Conservation (phyloP, 2,797 vertebrate species). For the Emydoidea blandingii region DNA sequence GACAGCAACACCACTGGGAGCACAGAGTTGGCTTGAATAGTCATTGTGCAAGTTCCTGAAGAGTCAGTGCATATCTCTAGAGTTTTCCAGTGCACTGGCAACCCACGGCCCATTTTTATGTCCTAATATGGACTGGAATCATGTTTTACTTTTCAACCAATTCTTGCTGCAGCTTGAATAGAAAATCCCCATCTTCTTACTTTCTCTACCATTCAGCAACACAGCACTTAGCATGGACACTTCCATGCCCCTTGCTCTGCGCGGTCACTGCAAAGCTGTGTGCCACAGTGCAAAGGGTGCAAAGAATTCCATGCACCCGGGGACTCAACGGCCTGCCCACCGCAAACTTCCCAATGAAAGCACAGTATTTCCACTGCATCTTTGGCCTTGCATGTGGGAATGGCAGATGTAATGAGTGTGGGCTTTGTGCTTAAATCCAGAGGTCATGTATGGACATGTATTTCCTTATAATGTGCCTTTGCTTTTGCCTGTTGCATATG, state of each 20-base stretch:
- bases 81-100: fast-evolving
- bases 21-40: neutral
- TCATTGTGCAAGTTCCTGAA: neutral
- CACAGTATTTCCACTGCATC: neutral
- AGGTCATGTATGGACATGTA: neutral
- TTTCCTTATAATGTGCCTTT: neutral
- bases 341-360: neutral
- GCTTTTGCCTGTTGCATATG: neutral
- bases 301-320: neutral
- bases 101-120: neutral
- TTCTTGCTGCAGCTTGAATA: neutral
- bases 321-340: neutral
- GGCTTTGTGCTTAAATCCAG: neutral
- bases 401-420: neutral
- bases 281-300: neutral
- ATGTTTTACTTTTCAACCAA: neutral
- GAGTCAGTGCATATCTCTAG: neutral
- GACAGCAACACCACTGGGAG: neutral
- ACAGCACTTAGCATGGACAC: neutral
- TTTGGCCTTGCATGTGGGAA: neutral
- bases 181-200: neutral
- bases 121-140: neutral
- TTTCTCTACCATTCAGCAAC: neutral
- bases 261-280: neutral
- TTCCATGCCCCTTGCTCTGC: neutral